A percentile compares a stretch with the other conserved stretches of the same genome.
Conservation (phyloP, 2,113 vertebrate genomes). For the Pachypanchax playfairii region DNA sequence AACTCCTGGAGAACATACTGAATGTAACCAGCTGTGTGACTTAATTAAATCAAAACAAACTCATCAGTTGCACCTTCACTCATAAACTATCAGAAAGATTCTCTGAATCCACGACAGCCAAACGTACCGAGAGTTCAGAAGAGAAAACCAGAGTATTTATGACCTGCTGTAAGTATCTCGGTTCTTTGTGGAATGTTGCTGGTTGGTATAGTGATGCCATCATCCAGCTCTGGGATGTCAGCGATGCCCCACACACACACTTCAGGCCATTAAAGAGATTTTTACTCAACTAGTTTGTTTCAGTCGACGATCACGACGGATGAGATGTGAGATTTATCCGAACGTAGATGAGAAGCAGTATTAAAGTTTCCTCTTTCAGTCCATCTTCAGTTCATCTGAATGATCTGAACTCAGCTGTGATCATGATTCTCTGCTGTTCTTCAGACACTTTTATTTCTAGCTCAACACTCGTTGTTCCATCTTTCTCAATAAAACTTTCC, state of each 20-base stretch:
- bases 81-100: too few species aligned
- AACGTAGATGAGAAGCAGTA: not conserved
- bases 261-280: conserved; percentile 6
- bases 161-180: conserved; percentile 11
- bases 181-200: conserved; percentile 39
- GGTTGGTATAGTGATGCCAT: conserved; percentile 58
- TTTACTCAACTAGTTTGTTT: conserved; percentile 13
- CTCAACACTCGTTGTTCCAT: too few species aligned
- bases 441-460: too few species aligned
- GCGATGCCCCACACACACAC: conserved; percentile 38
- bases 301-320: not conserved
- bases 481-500: too few species aligned
- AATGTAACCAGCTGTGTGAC: too few species aligned
- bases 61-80: too few species aligned
- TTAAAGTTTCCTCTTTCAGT: not conserved
- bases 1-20: too few species aligned
- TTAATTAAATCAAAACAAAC: too few species aligned
- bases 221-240: conserved; percentile 38
- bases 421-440: too few species aligned
- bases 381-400: not conserved
- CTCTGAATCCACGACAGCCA: too few species aligned
- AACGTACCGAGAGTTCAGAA: too few species aligned
- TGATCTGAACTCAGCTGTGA: not conserved
- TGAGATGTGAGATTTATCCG: not conserved
- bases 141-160: too few species aligned